phyloP scores from a whole-genome alignment of 2,113 vertebrate genomes.

The Tupaia tana region DNA sequence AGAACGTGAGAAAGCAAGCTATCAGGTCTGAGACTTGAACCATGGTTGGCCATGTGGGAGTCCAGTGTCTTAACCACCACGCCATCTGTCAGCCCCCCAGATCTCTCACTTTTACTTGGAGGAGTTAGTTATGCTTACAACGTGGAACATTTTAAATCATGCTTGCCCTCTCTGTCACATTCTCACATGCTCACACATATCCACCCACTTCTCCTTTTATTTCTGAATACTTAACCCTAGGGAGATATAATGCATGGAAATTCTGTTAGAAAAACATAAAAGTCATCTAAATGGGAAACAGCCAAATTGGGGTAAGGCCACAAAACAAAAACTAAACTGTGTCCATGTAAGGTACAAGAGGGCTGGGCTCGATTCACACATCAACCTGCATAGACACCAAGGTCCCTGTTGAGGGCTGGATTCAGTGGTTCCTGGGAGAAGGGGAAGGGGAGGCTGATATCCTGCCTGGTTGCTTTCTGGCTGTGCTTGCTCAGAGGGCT shows the following conservation, averaged over 20 bases:
- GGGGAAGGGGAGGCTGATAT: background rate
- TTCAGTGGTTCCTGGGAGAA: accelerated
- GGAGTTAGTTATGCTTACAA: background rate
- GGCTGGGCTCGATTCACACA: background rate
- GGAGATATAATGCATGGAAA: background rate
- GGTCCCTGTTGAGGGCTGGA: accelerated
- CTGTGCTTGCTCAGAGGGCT: background rate
- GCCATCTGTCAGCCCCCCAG: too few species aligned
- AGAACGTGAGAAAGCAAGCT: too few species aligned
- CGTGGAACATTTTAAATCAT: background rate
- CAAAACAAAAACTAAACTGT: background rate
- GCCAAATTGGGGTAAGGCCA: background rate
- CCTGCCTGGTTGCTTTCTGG: background rate
- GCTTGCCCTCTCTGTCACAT: background rate
- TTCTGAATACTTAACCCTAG: background rate
- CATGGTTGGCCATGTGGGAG: too few species aligned
- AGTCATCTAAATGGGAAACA: background rate
- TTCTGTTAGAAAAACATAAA: background rate
- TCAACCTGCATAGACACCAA: too few species aligned
- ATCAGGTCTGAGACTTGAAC: too few species aligned
- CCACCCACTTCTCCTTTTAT: background rate
- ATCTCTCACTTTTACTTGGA: background rate
- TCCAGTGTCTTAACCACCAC: too few species aligned
- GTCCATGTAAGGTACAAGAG: background rate
- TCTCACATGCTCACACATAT: accelerated